Evolutionary conservation across 2,888 invertebrate species (phyloP), one percentile per base, ranked within the genome.

Genomic region (Chironomus tentans): DNA sequence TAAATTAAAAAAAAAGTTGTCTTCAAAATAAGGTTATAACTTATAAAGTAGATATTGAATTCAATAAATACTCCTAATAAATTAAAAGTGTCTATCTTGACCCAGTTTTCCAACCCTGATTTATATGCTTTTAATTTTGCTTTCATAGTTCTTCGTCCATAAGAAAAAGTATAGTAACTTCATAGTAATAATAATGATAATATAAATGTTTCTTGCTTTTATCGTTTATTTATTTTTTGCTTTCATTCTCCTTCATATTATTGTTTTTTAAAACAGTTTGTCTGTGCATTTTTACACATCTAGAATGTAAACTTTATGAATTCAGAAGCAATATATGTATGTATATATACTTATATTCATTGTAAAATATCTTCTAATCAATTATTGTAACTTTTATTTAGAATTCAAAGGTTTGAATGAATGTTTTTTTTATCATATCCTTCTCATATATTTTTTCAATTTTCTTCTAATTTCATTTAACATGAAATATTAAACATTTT

Each of bases 331-430:
- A 70, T 70, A 50, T 70, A 56, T 48, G 50, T 70, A 15, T 70
- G 47, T 70, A 47, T 56, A 18, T 15, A 22, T 18, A 62, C 21
- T 65, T 65, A 21, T 65, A 62, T 70, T 18, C 56, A 13, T 70
- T 48, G 47, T 70, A 48, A 48, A 70, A 68, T 70, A 48, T 18
- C 46, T 28, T 70, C 61, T 56, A 71, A 56, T 72, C 28, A 72
- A 38, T 72, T 72, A 71, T 71, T 71, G 71, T 71, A 72, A 72
- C 72, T 72, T 71, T 50, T 72, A 72, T 72, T 72, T 72, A 72
- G 72, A 72, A 72, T 72, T 61, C 72, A 72, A 72, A 50, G 48
- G 56, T 61, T 65, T 72, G 22, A 70, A 70, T 70, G 70, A 70
- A 68, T 15, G 22, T 70, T 38, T 38, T 38, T 38, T 70, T 18